Conservation (phyloP, 2,888 invertebrate species). For the Neoitamus cyanurus region DNA sequence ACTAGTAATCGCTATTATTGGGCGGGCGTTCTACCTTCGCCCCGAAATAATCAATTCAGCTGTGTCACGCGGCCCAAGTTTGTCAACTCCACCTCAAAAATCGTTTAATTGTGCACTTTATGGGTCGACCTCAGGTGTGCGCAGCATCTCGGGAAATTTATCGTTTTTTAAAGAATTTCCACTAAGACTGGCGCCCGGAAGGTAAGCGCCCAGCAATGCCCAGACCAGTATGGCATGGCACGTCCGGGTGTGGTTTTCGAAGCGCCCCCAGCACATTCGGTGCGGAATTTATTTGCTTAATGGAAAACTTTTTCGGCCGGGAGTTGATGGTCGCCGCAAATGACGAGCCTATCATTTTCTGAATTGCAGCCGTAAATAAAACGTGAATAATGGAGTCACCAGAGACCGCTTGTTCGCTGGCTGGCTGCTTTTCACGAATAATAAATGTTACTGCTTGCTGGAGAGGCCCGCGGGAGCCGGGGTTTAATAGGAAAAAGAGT, state of each 20-base stretch:
- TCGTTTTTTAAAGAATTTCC: constrained; percentile 30
- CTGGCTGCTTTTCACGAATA: not conserved
- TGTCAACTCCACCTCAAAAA: not conserved
- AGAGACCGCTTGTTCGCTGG: not conserved
- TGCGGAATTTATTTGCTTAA: constrained; percentile 15
- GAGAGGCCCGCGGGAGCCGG: not conserved
- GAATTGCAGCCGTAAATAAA: constrained; percentile 33
- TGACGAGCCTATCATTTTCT: constrained; percentile 38
- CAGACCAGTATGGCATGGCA: too few relatives aligned
- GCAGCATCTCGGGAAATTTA: constrained; percentile 16
- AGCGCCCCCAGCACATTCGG: not conserved
- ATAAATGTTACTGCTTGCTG: constrained; percentile 15
- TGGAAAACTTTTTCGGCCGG: constrained; percentile 2
- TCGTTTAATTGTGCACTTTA: constrained; percentile 33
- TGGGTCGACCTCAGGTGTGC: constrained; percentile 9
- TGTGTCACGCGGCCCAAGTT: not conserved
- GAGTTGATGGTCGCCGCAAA: constrained; percentile 23
- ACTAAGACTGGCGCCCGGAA: not conserved
- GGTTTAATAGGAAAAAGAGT: not conserved
- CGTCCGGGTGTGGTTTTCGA: not conserved
- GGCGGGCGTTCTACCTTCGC: not conserved
- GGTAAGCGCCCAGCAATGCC: too few relatives aligned
- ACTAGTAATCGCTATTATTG: constrained; percentile 11
- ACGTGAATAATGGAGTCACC: constrained; percentile 34
- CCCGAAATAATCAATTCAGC: not conserved